Evolutionary conservation across 2,113 vertebrate species (phyloP), one percentile per base, ranked within the genome.

Genomic region (Oncorhynchus tshawytscha): DNA sequence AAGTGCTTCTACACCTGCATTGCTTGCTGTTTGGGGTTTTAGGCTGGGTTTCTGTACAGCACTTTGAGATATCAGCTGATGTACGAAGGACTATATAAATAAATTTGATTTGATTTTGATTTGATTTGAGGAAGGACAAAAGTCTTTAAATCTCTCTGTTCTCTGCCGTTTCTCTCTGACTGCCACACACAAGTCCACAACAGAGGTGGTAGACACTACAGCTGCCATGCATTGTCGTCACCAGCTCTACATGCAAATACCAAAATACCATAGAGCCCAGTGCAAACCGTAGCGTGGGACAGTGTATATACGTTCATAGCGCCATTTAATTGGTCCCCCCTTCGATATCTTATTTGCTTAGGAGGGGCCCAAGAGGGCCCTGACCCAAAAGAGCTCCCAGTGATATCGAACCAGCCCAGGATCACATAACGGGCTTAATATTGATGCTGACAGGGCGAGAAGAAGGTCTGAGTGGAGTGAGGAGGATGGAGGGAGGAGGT

Each of bases 281-380:
- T 18, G 62, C 77, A 83, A 85, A 88, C 48, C 67, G 15, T 20
- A 73, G 59, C 72, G 71, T 54, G 4, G 15, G 59, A 74, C 73
- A 81, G 82, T 84, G 72, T 81, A 68, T 67, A 87, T 68, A 87
- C 84, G 78, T 80, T 75, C 71, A 71, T 77, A 60, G 76, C 49
- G 7, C 57, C 78, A 25, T 88, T 88, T 88, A 81, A 86, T 87
- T 85, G 80, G 82, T 74, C 81, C 78, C 68, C 81, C 80, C 68
- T 51, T 81, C 78, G 4, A 88, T 84, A 83, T 84, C 79, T 79
- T 88, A 83, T 87, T 91, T 89, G 80, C 78, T 34, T 34, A 79
- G 71, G 70, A 74, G 60, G 75, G 75, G 79, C 77, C 70, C 70
- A 22, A 18, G 60, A 71, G 79, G 48, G 71, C 67, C 60, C 57